Percentiles rank a stretch among this genome's conserved stretches.
Evolutionary conservation across 2,888 invertebrate genomes (phyloP).

Genomic region (Xestia xanthographa): DNA sequence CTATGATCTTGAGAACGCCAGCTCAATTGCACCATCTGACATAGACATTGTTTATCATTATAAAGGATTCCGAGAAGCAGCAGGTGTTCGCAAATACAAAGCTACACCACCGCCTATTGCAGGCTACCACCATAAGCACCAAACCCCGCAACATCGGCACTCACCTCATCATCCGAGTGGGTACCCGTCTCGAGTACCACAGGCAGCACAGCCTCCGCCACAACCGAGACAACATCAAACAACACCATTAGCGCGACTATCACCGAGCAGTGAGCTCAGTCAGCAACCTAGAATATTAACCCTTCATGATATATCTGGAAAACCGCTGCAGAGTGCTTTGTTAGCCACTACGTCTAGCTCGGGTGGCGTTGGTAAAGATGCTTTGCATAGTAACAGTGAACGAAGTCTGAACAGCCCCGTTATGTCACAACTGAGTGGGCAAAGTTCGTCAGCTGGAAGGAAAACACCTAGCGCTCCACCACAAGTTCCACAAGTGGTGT

Average conservation of each 20-base stretch:
- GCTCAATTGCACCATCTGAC: slow-evolving; percentile 99
- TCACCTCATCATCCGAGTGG: slow-evolving; percentile 94
- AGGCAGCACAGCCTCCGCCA: slow-evolving; percentile 92
- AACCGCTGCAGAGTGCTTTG: slow-evolving; percentile 96
- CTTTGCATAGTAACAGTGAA: slow-evolving; percentile 97
- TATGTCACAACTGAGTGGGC: slow-evolving; percentile 97
- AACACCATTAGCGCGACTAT: slow-evolving; percentile 96
- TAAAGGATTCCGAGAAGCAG: slow-evolving; percentile 97
- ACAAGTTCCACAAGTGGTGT: slow-evolving; percentile 92
- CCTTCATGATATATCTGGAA: slow-evolving; percentile 97
- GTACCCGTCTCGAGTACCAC: slow-evolving; percentile 94
- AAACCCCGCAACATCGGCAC: slow-evolving; percentile 93
- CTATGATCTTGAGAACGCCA: slow-evolving; percentile 99
- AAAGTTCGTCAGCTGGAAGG: slow-evolving; percentile 95
- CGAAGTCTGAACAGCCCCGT: slow-evolving; percentile 97
- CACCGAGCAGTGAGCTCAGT: slow-evolving; percentile 97
- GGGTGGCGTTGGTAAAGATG: slow-evolving; percentile 96
- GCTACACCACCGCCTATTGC: slow-evolving; percentile 95
- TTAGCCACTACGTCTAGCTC: slow-evolving; percentile 97
- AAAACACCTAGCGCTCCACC: slow-evolving; percentile 93
- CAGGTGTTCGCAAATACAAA: slow-evolving; percentile 96
- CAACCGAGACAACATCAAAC: slow-evolving; percentile 95
- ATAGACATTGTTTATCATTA: slow-evolving; percentile 99
- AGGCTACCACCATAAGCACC: slow-evolving; percentile 94
- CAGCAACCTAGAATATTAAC: slow-evolving; percentile 98